These are phyloP conservation scores for Typhlichthys eigenmanni DNA, from an alignment of 2,797 vertebrate species.

Conservation along the genomic window DNA sequence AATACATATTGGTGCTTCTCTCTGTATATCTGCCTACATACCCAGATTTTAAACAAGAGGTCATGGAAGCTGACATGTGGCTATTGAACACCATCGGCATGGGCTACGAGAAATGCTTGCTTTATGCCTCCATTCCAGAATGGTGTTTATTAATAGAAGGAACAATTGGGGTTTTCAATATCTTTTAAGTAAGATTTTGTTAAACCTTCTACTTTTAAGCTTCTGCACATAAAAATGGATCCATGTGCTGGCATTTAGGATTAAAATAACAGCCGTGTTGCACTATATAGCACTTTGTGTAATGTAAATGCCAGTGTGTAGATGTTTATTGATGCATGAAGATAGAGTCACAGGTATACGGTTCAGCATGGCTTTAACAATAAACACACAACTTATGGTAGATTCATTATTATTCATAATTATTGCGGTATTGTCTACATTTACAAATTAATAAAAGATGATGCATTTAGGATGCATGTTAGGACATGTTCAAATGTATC, in stretches of 20 bases:
- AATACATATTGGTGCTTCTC: neutral
- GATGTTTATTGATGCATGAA: too few relatives aligned
- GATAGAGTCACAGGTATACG: neutral
- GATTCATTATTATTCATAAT: neutral
- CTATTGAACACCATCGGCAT: conserved; percentile 11
- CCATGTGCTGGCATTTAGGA: neutral
- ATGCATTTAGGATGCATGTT: too few relatives aligned
- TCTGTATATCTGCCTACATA: neutral
- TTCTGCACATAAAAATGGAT: conserved; percentile 1
- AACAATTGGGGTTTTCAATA: conserved; percentile 61
- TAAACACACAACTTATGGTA: neutral
- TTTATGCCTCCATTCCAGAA: conserved; percentile 63
- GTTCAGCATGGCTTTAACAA: neutral
- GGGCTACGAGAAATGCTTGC: conserved; percentile 29
- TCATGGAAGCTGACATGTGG: conserved; percentile 21
- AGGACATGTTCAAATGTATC: too few relatives aligned
- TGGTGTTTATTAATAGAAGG: conserved; percentile 70
- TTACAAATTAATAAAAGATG: too few relatives aligned
- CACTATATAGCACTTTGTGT: too few relatives aligned
- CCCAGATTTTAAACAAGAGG: conserved; percentile 13
- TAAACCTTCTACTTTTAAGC: neutral
- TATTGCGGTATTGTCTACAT: too few relatives aligned
- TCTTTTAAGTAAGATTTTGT: conserved; percentile 30
- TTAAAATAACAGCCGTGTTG: too few relatives aligned
- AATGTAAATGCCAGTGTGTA: too few relatives aligned